Base-by-base conservation (phyloP, 2,888 invertebrate species). In the Halocaridina rubra region DNA sequence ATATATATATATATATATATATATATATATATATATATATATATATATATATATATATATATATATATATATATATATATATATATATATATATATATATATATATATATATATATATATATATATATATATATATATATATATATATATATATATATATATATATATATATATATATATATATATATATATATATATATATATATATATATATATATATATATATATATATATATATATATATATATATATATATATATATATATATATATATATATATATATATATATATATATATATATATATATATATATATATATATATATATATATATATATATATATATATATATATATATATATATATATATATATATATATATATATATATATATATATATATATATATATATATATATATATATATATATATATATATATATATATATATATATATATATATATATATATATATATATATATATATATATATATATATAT, bases 241-340 rank as follows among this genome's bases (percentile, higher is more conserved):
- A 46, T 46, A 46, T 2, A 46, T 46, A 1, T 46, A 1, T 46
- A 46, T 46, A 46, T 46, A 46, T 46, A 46, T 46, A 46, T 46
- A 46, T 1, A 46, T 46, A 46, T 46, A 46, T 1, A 46, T 46
- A 46, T 46, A 46, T 46, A 1, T 2, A 46, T 2, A 1, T 46
- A 46, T 2, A 46, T 46, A 1, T 46, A n/a, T 29, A 22, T 29
- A 67, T 67, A 67, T 19, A 22, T 19, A 67, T 64, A 5, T 29
- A 64, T 64, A 64, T 64, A 64, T 64, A 64, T 64, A 29, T 64
- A 64, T 64, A 64, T 64, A 64, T 64, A 64, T 64, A 64, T 64
- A 64, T 29, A 64, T 64, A 64, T 64, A 64, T 64, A 64, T 64
- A 29, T 64, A 64, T 64, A 64, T 64, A 64, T 67, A 27, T 67